Evolutionary conservation across 2,888 invertebrate species (phyloP), one percentile per base, ranked within the genome.

Genomic region (Acrocyrtus sp.): DNA sequence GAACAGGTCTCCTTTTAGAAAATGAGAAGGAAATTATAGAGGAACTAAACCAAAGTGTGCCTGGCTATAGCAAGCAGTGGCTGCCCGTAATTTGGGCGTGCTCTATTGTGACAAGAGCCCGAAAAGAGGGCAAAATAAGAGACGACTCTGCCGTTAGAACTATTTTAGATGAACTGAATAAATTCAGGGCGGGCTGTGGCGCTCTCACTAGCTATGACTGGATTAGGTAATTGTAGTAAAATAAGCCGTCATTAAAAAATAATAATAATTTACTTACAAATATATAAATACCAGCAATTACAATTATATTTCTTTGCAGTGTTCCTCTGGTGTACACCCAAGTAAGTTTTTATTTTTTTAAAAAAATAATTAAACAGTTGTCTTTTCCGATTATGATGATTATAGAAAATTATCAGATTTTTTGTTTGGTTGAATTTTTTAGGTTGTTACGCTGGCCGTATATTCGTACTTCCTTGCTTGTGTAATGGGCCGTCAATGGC

Each of bases 111-210:
- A 94, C 94, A 0, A 86, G 94, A 77, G 94, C 95, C 3, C 88
- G 94, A n/a, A 94, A 93, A 83, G 95, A 95, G 85, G 94, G 94
- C 17, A 87, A 94, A 81, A 93, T 95, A 82, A 88, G 94, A 73
- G 94, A 94, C 81, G 96, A 96, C 84, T 95, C 95, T 83, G 95
- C 96, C 0, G 94, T 96, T 0, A 94, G 96, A 84, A 95, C 95
- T 3, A 90, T 96, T 45, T 89, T 94, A 79, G 94, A 94, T 83
- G 93, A 94, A 85, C 85, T 95, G 66, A 94, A 94, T 83, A 92
- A 91, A 82, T 94, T 94, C 83, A 87, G 94, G 80, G 61, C 67
- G 10, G 92, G 91, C 17, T 90, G 92, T 83, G 92, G 92, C 77
- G 92, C 92, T 26, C 84, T 91, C 47, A 85, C 93, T 45, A 88